A percentile compares a stretch with the other conserved stretches of the same genome.
Evolutionary conservation across 2,888 invertebrate genomes (phyloP).

Genomic region (Thelaira solivaga): DNA sequence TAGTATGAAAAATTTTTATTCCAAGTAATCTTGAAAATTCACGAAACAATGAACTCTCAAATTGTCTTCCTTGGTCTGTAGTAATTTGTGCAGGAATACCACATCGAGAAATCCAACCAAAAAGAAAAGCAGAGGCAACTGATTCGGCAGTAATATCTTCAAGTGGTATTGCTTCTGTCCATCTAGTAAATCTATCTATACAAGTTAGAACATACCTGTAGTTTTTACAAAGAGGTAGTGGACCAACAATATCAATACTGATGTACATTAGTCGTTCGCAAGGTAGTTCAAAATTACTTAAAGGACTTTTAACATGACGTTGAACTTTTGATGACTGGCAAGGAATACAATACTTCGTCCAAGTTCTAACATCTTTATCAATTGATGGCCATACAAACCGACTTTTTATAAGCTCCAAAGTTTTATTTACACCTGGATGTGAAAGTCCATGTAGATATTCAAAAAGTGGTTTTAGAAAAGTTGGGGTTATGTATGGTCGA

Average conservation of each 20-base stretch:
- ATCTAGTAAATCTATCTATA: not conserved
- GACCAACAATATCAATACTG: not conserved
- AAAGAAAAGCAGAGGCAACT: too few relatives aligned
- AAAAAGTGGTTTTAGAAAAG: not conserved
- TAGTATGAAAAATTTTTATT: not conserved
- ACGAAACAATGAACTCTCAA: too few relatives aligned
- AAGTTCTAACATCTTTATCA: too few relatives aligned
- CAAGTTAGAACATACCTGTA: not conserved
- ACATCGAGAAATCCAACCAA: too few relatives aligned
- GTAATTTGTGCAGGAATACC: too few relatives aligned
- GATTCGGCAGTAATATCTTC: too few relatives aligned
- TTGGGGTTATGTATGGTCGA: not conserved
- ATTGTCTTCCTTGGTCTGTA: too few relatives aligned
- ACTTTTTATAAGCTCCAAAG: constrained; percentile 2
- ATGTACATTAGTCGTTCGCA: not conserved
- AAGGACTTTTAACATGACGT: too few relatives aligned
- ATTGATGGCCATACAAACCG: not conserved
- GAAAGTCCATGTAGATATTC: not conserved
- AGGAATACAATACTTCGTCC: too few relatives aligned
- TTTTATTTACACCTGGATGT: not conserved
- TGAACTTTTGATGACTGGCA: too few relatives aligned
- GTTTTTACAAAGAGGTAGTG: not conserved
- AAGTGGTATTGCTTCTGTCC: too few relatives aligned
- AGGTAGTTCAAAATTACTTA: not conserved
- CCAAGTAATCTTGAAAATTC: not conserved